These are phyloP conservation scores for Tetranychus cinnabarinus DNA, from an alignment of 1,140 invertebrate genomes.

Conservation along the genomic window DNA sequence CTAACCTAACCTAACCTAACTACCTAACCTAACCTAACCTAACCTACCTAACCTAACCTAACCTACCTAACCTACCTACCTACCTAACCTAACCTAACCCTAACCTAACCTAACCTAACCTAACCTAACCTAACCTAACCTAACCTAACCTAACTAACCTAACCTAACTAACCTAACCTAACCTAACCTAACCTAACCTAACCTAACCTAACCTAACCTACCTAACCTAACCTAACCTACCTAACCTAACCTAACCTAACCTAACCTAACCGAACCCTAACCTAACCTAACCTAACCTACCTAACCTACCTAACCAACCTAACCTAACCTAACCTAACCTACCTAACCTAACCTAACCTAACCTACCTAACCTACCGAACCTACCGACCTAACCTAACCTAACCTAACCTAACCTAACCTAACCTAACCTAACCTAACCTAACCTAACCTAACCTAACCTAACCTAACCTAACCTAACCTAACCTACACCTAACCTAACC, in stretches of 20 bases:
- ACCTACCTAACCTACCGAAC: too few species aligned
- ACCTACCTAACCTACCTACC: constrained; percentile 10
- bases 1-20: constrained; percentile 16
- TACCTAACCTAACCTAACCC: constrained; percentile 11
- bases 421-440: too few species aligned
- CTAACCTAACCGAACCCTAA: constrained; percentile 14
- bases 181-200: constrained; percentile 13
- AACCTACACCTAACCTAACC: constrained; percentile 17
- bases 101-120: constrained; percentile 7
- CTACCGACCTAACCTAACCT: too few species aligned
- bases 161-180: constrained; percentile 14
- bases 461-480: too few species aligned
- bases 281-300: too few species aligned
- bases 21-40: constrained; percentile 14
- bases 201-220: constrained; percentile 15
- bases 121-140: constrained; percentile 12
- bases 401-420: constrained; percentile 15
- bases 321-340: too few species aligned
- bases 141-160: neutral
- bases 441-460: too few species aligned
- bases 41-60: constrained; percentile 12
- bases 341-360: constrained; percentile 19
- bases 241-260: neutral
- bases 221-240: constrained; percentile 8
- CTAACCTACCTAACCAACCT: too few species aligned